Percentiles rank a stretch among this genome's conserved stretches.
phyloP scores from a whole-genome alignment of 2,888 invertebrate species.

The Gymnocheta viridis region DNA sequence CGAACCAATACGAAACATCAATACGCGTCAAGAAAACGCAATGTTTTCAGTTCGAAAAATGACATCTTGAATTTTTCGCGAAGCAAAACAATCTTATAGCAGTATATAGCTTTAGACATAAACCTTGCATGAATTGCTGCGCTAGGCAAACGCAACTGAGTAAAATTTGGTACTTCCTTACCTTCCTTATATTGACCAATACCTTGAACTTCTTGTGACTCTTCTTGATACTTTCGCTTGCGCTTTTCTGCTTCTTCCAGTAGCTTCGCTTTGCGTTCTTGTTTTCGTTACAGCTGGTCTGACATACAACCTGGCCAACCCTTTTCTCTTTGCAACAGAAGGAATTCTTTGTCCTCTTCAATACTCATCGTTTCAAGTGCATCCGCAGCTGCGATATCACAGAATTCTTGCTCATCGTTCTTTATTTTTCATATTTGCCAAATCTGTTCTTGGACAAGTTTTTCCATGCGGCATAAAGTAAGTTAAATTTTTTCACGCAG shows the following conservation, averaged over 20 bases:
- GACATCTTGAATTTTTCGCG: constrained; percentile 9
- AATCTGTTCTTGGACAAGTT: constrained; percentile 1
- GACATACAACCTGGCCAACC: constrained; percentile 21
- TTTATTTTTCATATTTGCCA: constrained; percentile 41
- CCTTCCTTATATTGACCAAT: too few relatives aligned
- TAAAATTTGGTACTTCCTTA: constrained; percentile 14
- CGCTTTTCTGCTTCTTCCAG: too few relatives aligned
- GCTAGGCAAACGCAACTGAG: constrained; percentile 31
- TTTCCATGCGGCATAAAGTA: constrained; percentile 1
- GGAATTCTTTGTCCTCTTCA: constrained; percentile 30
- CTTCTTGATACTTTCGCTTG: too few relatives aligned
- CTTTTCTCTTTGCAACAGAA: constrained; percentile 31
- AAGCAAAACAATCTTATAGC: constrained; percentile 7
- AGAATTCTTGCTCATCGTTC: constrained; percentile 38
- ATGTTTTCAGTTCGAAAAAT: background rate
- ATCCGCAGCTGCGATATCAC: constrained; percentile 22
- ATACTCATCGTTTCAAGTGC: constrained; percentile 30
- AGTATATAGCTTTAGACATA: constrained; percentile 17
- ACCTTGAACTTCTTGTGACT: too few relatives aligned
- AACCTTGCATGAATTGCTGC: constrained; percentile 47
- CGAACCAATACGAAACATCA: constrained; percentile 43
- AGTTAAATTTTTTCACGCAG: constrained; percentile 39
- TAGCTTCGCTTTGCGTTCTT: too few relatives aligned
- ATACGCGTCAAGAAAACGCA: constrained; percentile 17
- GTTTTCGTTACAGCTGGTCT: background rate